These are phyloP conservation scores for Perca flavescens DNA, from an alignment of 2,113 vertebrate genomes.

Conservation along the genomic window DNA sequence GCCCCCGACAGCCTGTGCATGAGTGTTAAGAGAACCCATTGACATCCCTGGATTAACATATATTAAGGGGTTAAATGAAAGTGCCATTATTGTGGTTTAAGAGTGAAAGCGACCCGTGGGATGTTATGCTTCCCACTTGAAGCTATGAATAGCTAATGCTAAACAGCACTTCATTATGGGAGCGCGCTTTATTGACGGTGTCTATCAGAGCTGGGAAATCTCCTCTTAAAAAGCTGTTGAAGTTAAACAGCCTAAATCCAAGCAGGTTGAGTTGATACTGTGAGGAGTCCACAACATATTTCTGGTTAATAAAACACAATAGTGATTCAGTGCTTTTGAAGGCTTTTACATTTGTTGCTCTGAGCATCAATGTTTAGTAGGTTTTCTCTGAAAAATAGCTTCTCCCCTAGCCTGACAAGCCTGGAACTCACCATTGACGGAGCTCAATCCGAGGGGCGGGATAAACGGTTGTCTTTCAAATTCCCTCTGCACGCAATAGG, in stretches of 20 bases:
- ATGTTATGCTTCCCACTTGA: slow-evolving; percentile 79
- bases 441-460: too few species aligned
- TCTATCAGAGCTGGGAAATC: slow-evolving; percentile 66
- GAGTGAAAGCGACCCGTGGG: slow-evolving; percentile 75
- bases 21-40: slow-evolving; percentile 80
- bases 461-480: too few species aligned
- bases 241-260: slow-evolving; percentile 57
- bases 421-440: too few species aligned
- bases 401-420: too few species aligned
- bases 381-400: too few species aligned
- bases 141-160: slow-evolving; percentile 80
- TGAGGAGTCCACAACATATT: slow-evolving; percentile 21
- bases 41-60: slow-evolving; percentile 82
- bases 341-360: slow-evolving; percentile 1
- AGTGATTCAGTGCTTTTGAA: slow-evolving; percentile 16
- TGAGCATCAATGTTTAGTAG: neutral
- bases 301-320: slow-evolving; percentile 21
- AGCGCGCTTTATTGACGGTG: slow-evolving; percentile 63
- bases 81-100: slow-evolving; percentile 76
- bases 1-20: slow-evolving; percentile 62
- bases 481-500: too few species aligned
- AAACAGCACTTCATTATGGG: slow-evolving; percentile 72
- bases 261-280: slow-evolving; percentile 32
- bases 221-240: slow-evolving; percentile 59
- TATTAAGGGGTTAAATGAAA: slow-evolving; percentile 83